These are phyloP conservation scores for Lepus timidus DNA, from an alignment of 2,113 vertebrate genomes.

Conservation along the genomic window DNA sequence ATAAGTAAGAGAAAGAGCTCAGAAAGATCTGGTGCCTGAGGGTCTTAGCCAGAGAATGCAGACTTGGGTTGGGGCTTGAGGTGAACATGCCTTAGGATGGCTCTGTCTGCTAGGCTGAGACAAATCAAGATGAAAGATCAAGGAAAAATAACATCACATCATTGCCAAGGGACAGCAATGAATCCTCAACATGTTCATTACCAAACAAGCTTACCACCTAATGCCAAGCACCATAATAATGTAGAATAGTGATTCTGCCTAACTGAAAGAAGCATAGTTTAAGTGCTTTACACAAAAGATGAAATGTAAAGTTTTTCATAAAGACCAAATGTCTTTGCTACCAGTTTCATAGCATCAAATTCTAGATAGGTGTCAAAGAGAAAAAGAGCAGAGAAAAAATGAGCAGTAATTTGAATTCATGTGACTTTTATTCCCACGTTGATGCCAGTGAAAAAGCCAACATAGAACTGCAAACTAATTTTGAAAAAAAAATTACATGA, in stretches of 20 bases:
- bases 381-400: conserved; percentile 8
- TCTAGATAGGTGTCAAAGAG: conserved; percentile 58
- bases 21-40: not conserved
- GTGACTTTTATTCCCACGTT: conserved; percentile 81
- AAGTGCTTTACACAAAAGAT: not conserved
- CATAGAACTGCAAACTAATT: conserved; percentile 60
- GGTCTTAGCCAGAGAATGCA: not conserved
- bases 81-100: not conserved
- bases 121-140: not conserved
- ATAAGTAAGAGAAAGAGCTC: not conserved
- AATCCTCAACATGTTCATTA: not conserved
- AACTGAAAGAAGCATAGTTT: not conserved
- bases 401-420: conserved; percentile 50
- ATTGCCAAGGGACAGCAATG: not conserved
- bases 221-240: not conserved
- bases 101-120: not conserved
- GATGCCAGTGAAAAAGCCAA: conserved; percentile 71
- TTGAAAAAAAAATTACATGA: conserved; percentile 71
- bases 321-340: not conserved
- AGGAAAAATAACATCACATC: not conserved
- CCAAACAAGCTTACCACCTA: not conserved
- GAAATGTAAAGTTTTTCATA: no score
- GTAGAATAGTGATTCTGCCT: not conserved
- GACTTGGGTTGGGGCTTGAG: not conserved
- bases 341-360: not conserved